Evolutionary conservation across 2,888 invertebrate species (phyloP).

Genomic region (Lampropteryx suffumata): DNA sequence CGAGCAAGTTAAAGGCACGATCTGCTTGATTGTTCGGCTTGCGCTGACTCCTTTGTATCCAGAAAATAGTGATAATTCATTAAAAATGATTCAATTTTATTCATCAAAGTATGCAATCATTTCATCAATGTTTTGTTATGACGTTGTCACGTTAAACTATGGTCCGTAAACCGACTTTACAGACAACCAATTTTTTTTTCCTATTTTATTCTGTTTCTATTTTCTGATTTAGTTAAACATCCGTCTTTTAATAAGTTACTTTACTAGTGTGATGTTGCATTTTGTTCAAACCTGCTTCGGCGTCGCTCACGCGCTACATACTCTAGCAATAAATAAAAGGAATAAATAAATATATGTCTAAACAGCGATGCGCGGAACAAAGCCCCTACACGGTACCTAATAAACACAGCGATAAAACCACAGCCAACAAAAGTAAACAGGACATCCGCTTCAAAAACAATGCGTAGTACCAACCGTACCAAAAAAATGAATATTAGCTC

Average conservation of each 20-base stretch:
- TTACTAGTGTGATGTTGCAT: constrained; percentile 27
- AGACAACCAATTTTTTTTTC: no score
- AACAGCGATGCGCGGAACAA: constrained; percentile 39
- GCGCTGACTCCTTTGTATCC: no score
- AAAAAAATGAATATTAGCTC: constrained; percentile 60
- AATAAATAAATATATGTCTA: constrained; percentile 48
- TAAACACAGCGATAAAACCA: constrained; percentile 41
- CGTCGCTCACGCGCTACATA: constrained; percentile 20
- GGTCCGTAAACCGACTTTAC: no score
- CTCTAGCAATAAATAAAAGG: constrained; percentile 35
- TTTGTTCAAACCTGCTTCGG: constrained; percentile 23
- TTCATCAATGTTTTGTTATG: no score
- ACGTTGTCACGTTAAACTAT: no score
- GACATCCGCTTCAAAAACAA: constrained; percentile 66
- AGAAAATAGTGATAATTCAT: no score
- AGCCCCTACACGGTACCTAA: constrained; percentile 48
- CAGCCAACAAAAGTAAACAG: constrained; percentile 58
- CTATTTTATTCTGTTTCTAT: no score
- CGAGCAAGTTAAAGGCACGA: no score
- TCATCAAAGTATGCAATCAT: no score
- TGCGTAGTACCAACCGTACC: constrained; percentile 53
- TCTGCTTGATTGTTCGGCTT: no score
- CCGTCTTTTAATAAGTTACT: not conserved
- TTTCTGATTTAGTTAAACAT: no score
- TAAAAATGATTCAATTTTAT: no score